Evolutionary conservation across 2,797 vertebrate species (phyloP), one percentile per base, ranked within the genome.

Genomic region (Halcyon leucocephala): DNA sequence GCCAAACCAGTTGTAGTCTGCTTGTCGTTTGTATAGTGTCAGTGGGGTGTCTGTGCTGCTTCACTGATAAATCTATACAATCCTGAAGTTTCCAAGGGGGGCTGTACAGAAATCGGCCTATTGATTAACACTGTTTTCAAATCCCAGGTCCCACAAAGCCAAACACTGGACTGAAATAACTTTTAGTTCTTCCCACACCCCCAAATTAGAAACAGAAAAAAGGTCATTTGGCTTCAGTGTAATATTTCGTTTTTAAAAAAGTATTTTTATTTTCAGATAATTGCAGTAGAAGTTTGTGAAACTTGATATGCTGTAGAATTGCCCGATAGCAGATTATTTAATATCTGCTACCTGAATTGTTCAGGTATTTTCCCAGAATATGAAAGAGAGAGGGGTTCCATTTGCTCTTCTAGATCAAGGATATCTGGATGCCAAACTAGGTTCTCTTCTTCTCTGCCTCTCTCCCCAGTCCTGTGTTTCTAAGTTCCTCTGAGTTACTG

Each of bases 161-260:
- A 37, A 87, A 73, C 22, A 33, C 5, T 31, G 14, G 3, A 52
- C 8, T 66, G 41, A 66, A 91, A 3, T 51, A 62, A 60, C 14
- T 72, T 84, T 87, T 44, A 4, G 18, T 76, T 35, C 2, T 2
- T 2, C 4, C 4, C 1, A 4, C 4, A 1, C 7, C 4, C 7
- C 6, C 12, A 44, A 49, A 54, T 10, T 26, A 57, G 44, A 70
- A 52, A 37, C 9, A 69, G n/a, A 37, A 90, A 55, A 54, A 66
- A 5, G 5, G 61, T 60, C 3, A 72, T 74, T 77, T 77, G 10
- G 28, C 22, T 71, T 74, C 20, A 52, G 6, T 39, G 25, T 33
- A n/a, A 33, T 49, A 11, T 60, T 82, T 92, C 2, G n/a, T 84
- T 83, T 67, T n/a, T 37, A 67, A 29, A 1, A 2, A 90, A 69